Evolutionary conservation across 2,113 vertebrate species (phyloP).

Genomic region (Nothocercus nigrocapillus): DNA sequence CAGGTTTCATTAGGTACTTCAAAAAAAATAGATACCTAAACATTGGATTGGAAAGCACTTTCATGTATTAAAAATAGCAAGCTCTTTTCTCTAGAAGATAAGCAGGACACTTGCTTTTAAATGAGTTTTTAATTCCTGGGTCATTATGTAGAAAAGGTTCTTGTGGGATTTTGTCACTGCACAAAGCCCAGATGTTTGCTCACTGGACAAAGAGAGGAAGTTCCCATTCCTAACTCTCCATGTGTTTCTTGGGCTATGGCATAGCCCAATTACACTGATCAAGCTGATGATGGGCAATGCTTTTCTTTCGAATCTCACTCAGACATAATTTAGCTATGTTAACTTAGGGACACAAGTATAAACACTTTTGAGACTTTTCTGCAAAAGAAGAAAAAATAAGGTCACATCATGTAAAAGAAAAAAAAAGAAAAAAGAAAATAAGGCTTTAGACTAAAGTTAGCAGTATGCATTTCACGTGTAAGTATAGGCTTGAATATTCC

Average conservation of each 20-base stretch:
- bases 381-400: not conserved
- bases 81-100: not conserved
- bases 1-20: not conserved
- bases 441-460: not conserved
- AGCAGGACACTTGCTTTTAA: not conserved
- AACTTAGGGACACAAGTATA: not conserved
- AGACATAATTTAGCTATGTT: not conserved
- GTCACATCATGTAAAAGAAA: not conserved
- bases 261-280: not conserved
- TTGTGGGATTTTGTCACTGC: not conserved
- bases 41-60: not conserved
- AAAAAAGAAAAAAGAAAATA: not conserved
- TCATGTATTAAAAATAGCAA: not conserved
- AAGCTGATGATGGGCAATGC: not conserved
- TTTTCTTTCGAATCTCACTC: not conserved
- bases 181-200: not conserved
- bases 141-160: not conserved
- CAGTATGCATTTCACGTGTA: not conserved
- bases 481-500: not conserved
- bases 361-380: not conserved
- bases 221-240: not conserved
- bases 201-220: not conserved
- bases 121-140: not conserved
- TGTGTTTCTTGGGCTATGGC: not conserved
- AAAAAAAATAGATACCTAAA: not conserved